Evolutionary conservation across 2,888 invertebrate species (phyloP).

Genomic region (Caenorhabditis macrosperma): DNA sequence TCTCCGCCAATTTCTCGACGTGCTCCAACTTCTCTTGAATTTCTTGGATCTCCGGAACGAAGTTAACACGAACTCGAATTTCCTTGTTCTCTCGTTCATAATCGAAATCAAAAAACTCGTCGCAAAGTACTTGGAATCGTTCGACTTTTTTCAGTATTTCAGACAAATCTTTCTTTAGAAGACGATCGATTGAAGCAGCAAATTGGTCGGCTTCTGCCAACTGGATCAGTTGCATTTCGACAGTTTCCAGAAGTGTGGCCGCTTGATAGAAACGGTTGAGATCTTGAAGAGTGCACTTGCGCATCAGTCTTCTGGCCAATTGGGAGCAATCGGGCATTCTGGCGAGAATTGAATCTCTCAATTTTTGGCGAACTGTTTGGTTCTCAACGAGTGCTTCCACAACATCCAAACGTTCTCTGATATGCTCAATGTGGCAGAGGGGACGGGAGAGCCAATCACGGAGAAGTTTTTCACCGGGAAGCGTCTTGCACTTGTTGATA

Average conservation of each 20-base stretch:
- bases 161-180: constrained; percentile 41
- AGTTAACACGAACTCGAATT: constrained; percentile 67
- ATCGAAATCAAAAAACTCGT: constrained; percentile 70
- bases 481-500: constrained; percentile 77
- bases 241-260: constrained; percentile 43
- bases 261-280: constrained; percentile 58
- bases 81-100: constrained; percentile 67
- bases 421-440: constrained; percentile 67
- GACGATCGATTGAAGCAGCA: constrained; percentile 33
- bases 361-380: constrained; percentile 51
- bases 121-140: constrained; percentile 53
- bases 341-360: constrained; percentile 67
- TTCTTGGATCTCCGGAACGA: constrained; percentile 50
- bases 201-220: constrained; percentile 17
- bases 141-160: constrained; percentile 47
- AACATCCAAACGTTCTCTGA: constrained; percentile 74
- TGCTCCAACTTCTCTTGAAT: constrained; percentile 51
- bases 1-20: constrained; percentile 45
- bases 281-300: constrained; percentile 59
- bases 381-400: constrained; percentile 71
- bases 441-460: constrained; percentile 79
- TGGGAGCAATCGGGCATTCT: constrained; percentile 73
- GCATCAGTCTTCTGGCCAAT: constrained; percentile 63
- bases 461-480: constrained; percentile 73
- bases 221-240: constrained; percentile 51